phyloP scores from a whole-genome alignment of 2,797 vertebrate species.

The Zenarchopterus dispar region DNA sequence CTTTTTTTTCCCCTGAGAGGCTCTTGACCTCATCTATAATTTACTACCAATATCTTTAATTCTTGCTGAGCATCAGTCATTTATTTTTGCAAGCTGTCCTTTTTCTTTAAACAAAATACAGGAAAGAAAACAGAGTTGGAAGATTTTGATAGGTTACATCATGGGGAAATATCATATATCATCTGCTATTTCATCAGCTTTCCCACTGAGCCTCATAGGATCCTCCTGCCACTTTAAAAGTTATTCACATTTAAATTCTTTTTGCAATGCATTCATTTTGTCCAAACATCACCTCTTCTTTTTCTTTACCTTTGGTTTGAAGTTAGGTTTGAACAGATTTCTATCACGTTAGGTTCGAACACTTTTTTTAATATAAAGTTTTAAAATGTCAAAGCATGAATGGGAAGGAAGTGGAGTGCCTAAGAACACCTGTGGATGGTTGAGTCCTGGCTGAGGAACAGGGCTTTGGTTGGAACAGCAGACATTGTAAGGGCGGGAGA shows the following conservation, averaged over 20 bases:
- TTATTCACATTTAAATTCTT: constrained; percentile 72
- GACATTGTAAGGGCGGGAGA: too few species aligned
- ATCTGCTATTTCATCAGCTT: constrained; percentile 52
- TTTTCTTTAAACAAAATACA: constrained; percentile 43
- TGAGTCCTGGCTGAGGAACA: too few species aligned
- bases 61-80: constrained; percentile 48
- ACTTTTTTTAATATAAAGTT: constrained; percentile 25
- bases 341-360: constrained; percentile 40
- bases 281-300: constrained; percentile 55
- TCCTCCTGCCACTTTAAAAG: constrained; percentile 69
- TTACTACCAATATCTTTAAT: constrained; percentile 50
- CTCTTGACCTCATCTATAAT: constrained; percentile 45
- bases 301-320: constrained; percentile 27
- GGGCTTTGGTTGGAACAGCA: too few species aligned
- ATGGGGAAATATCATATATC: constrained; percentile 56
- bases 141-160: constrained; percentile 49
- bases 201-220: constrained; percentile 40
- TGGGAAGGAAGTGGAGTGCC: too few species aligned
- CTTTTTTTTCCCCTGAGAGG: constrained; percentile 33
- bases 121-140: constrained; percentile 70
- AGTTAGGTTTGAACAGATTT: constrained; percentile 37
- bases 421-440: too few species aligned
- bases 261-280: constrained; percentile 53
- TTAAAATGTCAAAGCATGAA: constrained; percentile 11
- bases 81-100: constrained; percentile 52